These are phyloP conservation scores for Nebria salina DNA, from an alignment of 2,888 invertebrate genomes.

Conservation along the genomic window DNA sequence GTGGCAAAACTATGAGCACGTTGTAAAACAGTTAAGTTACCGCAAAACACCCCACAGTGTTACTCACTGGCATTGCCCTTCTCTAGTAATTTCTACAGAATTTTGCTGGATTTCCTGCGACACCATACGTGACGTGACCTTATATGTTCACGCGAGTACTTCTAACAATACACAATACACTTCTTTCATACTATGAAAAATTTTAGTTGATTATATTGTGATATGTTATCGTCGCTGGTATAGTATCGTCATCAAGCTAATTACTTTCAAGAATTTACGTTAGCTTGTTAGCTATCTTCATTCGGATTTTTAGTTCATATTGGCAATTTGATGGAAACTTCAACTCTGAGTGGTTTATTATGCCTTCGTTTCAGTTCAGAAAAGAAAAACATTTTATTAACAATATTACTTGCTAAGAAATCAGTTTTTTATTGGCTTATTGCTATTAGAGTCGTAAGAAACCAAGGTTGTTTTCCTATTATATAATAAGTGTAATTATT, in stretches of 20 bases:
- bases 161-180: not conserved
- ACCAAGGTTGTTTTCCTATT: too few species aligned
- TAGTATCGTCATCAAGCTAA: not conserved
- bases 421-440: too few species aligned
- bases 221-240: not conserved
- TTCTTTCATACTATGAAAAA: constrained; percentile 12
- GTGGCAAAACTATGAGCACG: constrained; percentile 46
- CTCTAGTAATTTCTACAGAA: not conserved
- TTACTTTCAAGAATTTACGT: not conserved
- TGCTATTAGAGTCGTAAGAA: too few species aligned
- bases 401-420: too few species aligned
- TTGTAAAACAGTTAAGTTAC: constrained; percentile 44
- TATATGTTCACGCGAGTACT: not conserved
- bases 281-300: not conserved
- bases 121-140: constrained; percentile 18
- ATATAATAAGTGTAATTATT: too few species aligned
- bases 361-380: too few species aligned
- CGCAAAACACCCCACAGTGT: constrained; percentile 37
- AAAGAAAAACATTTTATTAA: too few species aligned
- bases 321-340: not conserved
- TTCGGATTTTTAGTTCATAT: not conserved
- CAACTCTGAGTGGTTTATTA: too few species aligned
- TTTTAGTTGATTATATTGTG: not conserved
- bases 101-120: not conserved
- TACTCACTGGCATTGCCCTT: not conserved